Percentiles rank a stretch among this genome's conserved stretches.
Conservation (phyloP, 2,113 vertebrate genomes). For the Phrynosoma blainvillii region DNA sequence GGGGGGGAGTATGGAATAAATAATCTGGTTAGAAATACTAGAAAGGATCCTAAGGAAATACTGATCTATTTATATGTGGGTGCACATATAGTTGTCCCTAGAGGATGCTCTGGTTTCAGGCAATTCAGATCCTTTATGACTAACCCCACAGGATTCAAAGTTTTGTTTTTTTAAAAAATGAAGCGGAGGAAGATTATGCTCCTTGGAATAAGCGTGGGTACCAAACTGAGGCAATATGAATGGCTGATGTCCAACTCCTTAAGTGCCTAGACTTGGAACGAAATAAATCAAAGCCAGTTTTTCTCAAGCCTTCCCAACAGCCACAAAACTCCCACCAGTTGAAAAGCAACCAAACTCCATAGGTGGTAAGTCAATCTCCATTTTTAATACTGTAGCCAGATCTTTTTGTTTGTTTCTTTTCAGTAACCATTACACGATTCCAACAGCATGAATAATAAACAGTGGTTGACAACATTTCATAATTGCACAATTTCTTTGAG, state of each 20-base stretch:
- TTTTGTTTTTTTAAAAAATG: no score
- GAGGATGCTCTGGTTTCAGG: not conserved
- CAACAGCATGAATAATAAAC: conserved; percentile 55
- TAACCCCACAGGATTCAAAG: no score
- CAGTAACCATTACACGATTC: conserved; percentile 27
- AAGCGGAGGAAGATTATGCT: not conserved
- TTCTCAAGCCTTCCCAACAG: not conserved
- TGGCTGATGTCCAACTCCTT: not conserved
- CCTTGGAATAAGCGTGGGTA: not conserved
- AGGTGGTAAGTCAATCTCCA: conserved; percentile 22
- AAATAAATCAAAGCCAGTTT: not conserved
- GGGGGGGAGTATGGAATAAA: no score
- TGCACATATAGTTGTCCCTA: not conserved
- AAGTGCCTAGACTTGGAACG: not conserved
- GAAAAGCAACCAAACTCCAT: not conserved
- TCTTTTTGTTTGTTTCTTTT: not conserved
- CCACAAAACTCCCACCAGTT: not conserved
- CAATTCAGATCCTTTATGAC: not conserved
- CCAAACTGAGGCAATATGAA: no score
- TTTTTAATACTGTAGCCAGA: conserved; percentile 59
- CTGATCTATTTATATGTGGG: not conserved
- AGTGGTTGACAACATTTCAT: conserved; percentile 18
- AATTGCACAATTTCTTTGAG: conserved; percentile 25
- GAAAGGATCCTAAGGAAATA: not conserved
- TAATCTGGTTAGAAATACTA: not conserved